These are phyloP conservation scores for Orthochromis malagaraziensis DNA, from an alignment of 2,113 vertebrate species.

Conservation along the genomic window DNA sequence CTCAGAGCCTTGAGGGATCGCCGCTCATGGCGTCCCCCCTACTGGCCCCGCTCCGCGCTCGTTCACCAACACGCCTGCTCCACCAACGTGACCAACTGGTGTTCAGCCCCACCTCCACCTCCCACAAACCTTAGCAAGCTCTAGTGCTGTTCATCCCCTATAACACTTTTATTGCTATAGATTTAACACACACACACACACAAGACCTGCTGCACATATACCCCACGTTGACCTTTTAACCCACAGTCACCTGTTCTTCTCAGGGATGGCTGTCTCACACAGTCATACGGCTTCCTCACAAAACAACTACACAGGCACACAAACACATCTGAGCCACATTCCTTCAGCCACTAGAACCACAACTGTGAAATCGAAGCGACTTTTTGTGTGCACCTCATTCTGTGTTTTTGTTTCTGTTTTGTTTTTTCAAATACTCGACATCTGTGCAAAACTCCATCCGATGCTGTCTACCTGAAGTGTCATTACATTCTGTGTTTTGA, in stretches of 20 bases:
- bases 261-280: constrained; percentile 43
- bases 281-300: background rate
- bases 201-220: background rate
- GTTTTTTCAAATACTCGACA: background rate
- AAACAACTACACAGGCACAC: background rate
- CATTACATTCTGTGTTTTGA: background rate
- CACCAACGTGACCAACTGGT: constrained; percentile 78
- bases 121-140: constrained; percentile 19
- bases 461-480: constrained; percentile 40
- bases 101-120: constrained; percentile 66
- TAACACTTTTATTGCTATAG: background rate
- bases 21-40: constrained; percentile 75
- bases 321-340: constrained; percentile 14
- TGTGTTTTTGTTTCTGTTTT: background rate
- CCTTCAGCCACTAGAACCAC: background rate
- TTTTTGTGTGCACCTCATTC: constrained; percentile 5
- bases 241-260: constrained; percentile 17
- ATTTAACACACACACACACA: background rate
- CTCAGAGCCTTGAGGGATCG: constrained; percentile 76
- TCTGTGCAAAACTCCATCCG: background rate
- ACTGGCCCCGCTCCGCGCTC: constrained; percentile 76
- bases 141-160: background rate
- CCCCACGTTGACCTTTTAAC: background rate
- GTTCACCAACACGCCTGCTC: constrained; percentile 77
- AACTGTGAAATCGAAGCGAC: constrained; percentile 20